Base-by-base conservation (phyloP, 2,797 vertebrate species). In the Chiloscyllium punctatum region DNA sequence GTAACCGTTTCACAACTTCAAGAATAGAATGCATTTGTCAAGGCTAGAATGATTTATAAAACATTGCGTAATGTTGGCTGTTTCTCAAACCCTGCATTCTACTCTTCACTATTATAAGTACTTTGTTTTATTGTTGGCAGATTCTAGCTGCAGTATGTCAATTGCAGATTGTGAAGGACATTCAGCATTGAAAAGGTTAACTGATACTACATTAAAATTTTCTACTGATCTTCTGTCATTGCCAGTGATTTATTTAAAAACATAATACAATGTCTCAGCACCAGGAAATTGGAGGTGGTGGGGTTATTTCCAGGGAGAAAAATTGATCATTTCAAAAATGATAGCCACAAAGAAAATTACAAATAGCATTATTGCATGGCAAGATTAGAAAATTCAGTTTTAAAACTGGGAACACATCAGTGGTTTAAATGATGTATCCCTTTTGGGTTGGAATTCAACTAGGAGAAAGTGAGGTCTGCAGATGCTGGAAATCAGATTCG, bases 101-200 rank as follows among this genome's bases (percentile, higher is more conserved):
- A 57, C 62, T 66, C 53, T 62, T 6, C 30, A 66, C 53, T n/a
- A 69, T 68, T 92, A 68, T 37, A 69, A 92, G 66, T n/a, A 69
- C 90, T 92, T 91, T 37, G 90, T 66, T 92, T 92, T 92, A 69
- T 92, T 92, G 90, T 69, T 92, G 90, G 90, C 90, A 69, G 90
- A 68, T n/a, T 69, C 90, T 37, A 69, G 90, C 62, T 92, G 90
- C 90, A 92, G 90, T 92, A 37, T 69, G 62, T 92, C 37, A 21
- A 74, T 71, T 57, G 94, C 33, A n/a, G 53, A 4, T 18, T 91
- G 57, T 91, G 57, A 91, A 95, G 94, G 94, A 53, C 94, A 77
- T 77, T 72, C 11, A n/a, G 71, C 5, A 53, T 53, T 51, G 71
- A 77, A 95, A 33, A 33, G 71, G 94, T 95, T 95, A 95, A 95